Percentiles rank a stretch among this genome's conserved stretches.
These are phyloP conservation scores for Diplodus sargus DNA, from an alignment of 2,797 vertebrate genomes.

Conservation along the genomic window DNA sequence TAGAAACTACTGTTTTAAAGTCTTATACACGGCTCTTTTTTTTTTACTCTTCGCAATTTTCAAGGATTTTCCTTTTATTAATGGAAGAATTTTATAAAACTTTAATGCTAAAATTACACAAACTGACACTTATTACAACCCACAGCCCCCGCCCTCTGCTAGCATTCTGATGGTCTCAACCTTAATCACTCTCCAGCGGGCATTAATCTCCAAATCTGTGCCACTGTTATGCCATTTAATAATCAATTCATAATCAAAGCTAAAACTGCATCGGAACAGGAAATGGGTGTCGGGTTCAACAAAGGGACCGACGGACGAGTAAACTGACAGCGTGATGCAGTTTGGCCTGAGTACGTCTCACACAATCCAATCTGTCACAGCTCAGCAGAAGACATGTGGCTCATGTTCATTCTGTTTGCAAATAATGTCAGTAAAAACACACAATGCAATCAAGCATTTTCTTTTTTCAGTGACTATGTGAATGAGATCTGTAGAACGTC, in stretches of 20 bases:
- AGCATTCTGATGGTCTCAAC: slow-evolving; percentile 22
- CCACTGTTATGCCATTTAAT: slow-evolving; percentile 65
- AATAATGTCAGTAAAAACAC: too few relatives aligned
- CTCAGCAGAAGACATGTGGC: slow-evolving; percentile 7
- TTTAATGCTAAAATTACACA: neutral
- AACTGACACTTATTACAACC: neutral
- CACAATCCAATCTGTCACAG: slow-evolving; percentile 20
- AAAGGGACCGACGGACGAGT: slow-evolving; percentile 47
- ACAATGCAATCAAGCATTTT: neutral
- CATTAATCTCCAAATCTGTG: slow-evolving; percentile 46
- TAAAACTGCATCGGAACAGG: slow-evolving; percentile 52
- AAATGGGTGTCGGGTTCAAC: slow-evolving; percentile 46
- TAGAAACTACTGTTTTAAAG: neutral
- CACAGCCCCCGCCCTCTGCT: neutral
- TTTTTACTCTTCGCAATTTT: neutral
- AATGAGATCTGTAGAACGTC: neutral
- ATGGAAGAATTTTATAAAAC: neutral
- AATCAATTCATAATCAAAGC: slow-evolving; percentile 66
- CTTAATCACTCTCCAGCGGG: slow-evolving; percentile 25
- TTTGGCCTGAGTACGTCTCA: slow-evolving; percentile 34
- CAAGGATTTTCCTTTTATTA: neutral
- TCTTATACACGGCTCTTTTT: neutral
- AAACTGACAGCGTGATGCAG: slow-evolving; percentile 30
- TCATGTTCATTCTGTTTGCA: slow-evolving; percentile 3
- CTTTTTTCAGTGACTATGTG: neutral